phyloP scores from a whole-genome alignment of 2,797 vertebrate genomes.

The Nyctalus aviator region DNA sequence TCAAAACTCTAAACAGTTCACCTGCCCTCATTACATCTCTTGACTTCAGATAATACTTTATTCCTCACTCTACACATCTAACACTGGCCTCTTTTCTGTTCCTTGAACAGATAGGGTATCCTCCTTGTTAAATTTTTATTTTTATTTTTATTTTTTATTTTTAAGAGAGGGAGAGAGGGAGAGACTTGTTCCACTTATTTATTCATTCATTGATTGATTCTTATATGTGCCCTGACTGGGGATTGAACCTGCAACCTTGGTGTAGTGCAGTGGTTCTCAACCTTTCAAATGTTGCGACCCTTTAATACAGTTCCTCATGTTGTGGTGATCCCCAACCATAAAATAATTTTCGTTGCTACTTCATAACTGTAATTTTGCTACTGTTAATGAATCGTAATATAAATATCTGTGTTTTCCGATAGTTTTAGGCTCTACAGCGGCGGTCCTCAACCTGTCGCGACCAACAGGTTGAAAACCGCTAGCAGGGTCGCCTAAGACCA shows the following conservation, averaged over 20 bases:
- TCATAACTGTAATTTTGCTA: too few relatives aligned
- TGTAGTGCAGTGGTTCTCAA: not conserved
- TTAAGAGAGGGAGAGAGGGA: not conserved
- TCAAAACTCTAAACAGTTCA: not conserved
- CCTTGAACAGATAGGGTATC: not conserved
- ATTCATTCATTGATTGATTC: not conserved
- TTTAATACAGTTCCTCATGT: too few relatives aligned
- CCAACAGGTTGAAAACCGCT: too few relatives aligned
- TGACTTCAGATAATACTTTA: not conserved
- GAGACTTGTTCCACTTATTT: not conserved
- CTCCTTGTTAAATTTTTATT: not conserved
- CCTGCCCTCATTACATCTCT: not conserved
- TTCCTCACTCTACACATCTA: not conserved
- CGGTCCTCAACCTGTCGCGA: too few relatives aligned
- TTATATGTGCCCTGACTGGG: not conserved
- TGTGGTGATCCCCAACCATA: too few relatives aligned
- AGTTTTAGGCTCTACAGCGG: too few relatives aligned
- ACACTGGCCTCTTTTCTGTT: conserved; percentile 27
- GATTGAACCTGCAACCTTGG: not conserved
- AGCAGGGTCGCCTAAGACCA: too few relatives aligned
- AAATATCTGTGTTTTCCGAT: too few relatives aligned
- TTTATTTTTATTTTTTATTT: not conserved
- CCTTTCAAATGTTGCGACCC: too few relatives aligned
- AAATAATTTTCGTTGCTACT: too few relatives aligned
- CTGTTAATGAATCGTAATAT: too few relatives aligned